A percentile compares a stretch with the other conserved stretches of the same genome.
These are phyloP conservation scores for Sebastes jordani DNA, from an alignment of 2,797 vertebrate species.

Conservation along the genomic window DNA sequence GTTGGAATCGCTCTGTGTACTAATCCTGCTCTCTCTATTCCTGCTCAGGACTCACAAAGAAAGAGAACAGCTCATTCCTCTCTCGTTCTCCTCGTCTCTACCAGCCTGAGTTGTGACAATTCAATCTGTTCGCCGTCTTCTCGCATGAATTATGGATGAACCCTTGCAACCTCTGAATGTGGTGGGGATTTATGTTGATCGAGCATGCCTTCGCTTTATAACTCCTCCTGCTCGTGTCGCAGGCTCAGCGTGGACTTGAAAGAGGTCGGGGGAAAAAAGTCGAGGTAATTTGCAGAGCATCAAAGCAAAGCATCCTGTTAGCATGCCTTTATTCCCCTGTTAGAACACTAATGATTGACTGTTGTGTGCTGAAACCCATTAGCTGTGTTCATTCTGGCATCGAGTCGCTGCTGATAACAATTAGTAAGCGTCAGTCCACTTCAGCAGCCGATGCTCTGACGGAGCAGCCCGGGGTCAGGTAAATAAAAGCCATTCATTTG, in stretches of 20 bases:
- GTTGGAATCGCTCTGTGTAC: not conserved
- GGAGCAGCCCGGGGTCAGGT: not conserved
- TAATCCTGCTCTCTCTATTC: slow-evolving; percentile 43
- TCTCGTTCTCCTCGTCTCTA: slow-evolving; percentile 7
- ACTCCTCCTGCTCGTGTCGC: slow-evolving; percentile 34
- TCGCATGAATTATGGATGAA: slow-evolving; percentile 74
- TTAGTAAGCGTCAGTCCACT: slow-evolving; percentile 49
- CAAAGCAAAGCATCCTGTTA: slow-evolving; percentile 40
- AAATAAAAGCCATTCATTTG: slow-evolving; percentile 41
- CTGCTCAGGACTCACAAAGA: slow-evolving; percentile 20
- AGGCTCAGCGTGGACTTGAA: slow-evolving; percentile 49
- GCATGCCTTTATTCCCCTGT: slow-evolving; percentile 28
- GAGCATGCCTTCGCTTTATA: slow-evolving; percentile 39
- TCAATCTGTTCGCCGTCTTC: slow-evolving; percentile 66
- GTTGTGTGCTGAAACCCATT: slow-evolving; percentile 46
- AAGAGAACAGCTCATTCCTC: slow-evolving; percentile 21
- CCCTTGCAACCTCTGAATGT: slow-evolving; percentile 38
- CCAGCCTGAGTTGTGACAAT: slow-evolving; percentile 63
- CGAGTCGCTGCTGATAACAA: slow-evolving; percentile 41
- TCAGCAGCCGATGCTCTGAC: slow-evolving; percentile 19
- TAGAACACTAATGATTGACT: slow-evolving; percentile 42
- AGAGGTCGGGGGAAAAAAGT: slow-evolving; percentile 30
- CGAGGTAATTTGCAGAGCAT: slow-evolving; percentile 44
- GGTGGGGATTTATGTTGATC: slow-evolving; percentile 57
- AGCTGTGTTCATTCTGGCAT: slow-evolving; percentile 35